Conservation (phyloP, 1,140 invertebrate species). For the Hyles vespertilio region DNA sequence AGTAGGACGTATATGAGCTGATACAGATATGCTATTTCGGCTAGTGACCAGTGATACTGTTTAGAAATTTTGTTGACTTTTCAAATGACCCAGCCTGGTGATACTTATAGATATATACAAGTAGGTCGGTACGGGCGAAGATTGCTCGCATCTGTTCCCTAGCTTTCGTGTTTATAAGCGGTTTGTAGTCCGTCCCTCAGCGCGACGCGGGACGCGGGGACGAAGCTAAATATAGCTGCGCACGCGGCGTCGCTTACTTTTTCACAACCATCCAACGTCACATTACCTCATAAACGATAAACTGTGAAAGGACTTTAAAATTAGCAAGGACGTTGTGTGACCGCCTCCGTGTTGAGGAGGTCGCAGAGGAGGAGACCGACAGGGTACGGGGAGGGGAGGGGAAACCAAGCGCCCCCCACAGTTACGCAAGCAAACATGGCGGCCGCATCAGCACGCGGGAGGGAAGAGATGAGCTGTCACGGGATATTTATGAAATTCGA, state of each 20-base stretch:
- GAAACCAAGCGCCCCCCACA: conserved; percentile 9
- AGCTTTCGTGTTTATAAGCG: conserved; percentile 10
- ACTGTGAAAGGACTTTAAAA: conserved; percentile 71
- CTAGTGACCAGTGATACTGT: no score
- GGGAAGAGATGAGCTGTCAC: conserved; percentile 69
- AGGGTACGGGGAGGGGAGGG: no score
- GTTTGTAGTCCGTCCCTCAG: conserved; percentile 38
- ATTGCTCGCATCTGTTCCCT: conserved; percentile 63
- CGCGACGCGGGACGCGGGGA: conserved; percentile 42
- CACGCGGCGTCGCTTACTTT: conserved; percentile 51
- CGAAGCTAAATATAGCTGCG: conserved; percentile 49
- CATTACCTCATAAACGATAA: conserved; percentile 69
- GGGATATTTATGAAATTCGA: conserved; percentile 73
- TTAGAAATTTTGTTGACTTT: no score
- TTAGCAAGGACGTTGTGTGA: conserved; percentile 63
- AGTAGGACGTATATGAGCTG: no score
- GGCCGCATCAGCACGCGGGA: conserved; percentile 55
- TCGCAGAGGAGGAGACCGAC: no score
- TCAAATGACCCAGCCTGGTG: no score
- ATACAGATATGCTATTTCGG: no score
- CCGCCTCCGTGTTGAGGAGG: not conserved
- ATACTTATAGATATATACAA: conserved; percentile 49
- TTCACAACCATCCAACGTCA: conserved; percentile 57
- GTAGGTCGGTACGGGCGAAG: conserved; percentile 59
- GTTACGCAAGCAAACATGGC: conserved; percentile 69